Evolutionary conservation across 2,888 invertebrate genomes (phyloP), one percentile per base, ranked within the genome.

Genomic region (Cremastobaeus sp.): DNA sequence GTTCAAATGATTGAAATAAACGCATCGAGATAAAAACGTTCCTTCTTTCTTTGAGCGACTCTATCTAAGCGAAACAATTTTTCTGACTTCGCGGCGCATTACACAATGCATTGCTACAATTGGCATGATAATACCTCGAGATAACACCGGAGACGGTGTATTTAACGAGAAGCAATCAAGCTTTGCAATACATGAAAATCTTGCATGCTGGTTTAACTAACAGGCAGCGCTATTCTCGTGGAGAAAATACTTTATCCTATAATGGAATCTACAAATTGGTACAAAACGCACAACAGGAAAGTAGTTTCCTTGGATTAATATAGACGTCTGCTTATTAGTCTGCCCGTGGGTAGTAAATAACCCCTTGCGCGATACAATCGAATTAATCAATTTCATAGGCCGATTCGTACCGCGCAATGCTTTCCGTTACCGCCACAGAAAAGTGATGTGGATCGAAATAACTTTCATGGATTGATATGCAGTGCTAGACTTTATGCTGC

Each of bases 251-350:
- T 57, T 70, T 70, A 70, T 70, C 70, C 55, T 43, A 57, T 70
- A 70, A 70, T 70, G 64, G 70, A 70, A 70, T 70, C 64, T 70
- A 70, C 70, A 70, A 70, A 70, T 64, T 70, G 64, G 55, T 62
- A 62, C 62, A 70, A 62, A 69, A 70, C 62, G 48, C 70, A 39
- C 70, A 54, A 32, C 48, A 60, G 70, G 70, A 47, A 70, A 64
- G 48, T 64, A 64, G 50, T 70, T 62, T 70, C 25, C 35, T 30
- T 50, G 64, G 57, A 64, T 70, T 70, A 70, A 70, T 64, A 70
- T 50, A 57, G 43, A 64, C 41, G 57, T 50, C 32, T 48, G 39
- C 48, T 70, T 70, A 64, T 70, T 70, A 55, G 25, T 47, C 62
- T 48, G 30, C 37, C 70, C 15, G 54, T 60, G 18, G 68, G 47